These are phyloP conservation scores for Indri indri DNA, from an alignment of 2,113 vertebrate genomes.

Conservation along the genomic window DNA sequence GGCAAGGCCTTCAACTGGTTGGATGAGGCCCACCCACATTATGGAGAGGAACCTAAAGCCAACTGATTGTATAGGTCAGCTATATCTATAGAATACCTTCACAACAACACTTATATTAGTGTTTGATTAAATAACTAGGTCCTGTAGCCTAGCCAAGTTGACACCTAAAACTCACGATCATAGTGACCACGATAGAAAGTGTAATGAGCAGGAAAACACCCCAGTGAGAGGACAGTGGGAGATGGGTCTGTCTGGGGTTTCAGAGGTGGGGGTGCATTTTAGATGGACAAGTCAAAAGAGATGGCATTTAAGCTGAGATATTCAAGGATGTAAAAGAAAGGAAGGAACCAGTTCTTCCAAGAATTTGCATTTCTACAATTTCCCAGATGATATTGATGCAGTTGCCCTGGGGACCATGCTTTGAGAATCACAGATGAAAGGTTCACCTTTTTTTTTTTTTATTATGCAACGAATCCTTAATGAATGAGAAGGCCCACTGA, in stretches of 20 bases:
- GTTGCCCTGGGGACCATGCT: background rate
- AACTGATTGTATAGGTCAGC: background rate
- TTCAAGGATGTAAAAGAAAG: background rate
- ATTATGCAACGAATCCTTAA: background rate
- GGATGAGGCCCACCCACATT: background rate
- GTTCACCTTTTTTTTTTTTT: background rate
- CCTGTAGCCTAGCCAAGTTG: background rate
- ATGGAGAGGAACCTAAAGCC: background rate
- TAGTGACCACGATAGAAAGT: background rate
- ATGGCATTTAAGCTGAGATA: background rate
- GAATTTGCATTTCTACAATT: background rate
- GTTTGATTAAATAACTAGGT: background rate
- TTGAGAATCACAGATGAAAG: background rate
- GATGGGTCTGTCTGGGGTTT: rapidly evolving
- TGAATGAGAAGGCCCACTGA: background rate
- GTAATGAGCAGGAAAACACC: background rate
- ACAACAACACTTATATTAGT: background rate
- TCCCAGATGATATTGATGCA: background rate
- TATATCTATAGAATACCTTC: background rate
- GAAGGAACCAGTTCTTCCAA: background rate
- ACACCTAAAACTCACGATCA: background rate
- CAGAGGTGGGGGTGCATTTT: background rate
- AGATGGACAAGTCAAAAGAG: background rate
- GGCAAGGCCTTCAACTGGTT: background rate
- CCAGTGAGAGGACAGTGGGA: background rate